phyloP scores from a whole-genome alignment of 2,888 invertebrate species.

The Cantharis flavilabris region DNA sequence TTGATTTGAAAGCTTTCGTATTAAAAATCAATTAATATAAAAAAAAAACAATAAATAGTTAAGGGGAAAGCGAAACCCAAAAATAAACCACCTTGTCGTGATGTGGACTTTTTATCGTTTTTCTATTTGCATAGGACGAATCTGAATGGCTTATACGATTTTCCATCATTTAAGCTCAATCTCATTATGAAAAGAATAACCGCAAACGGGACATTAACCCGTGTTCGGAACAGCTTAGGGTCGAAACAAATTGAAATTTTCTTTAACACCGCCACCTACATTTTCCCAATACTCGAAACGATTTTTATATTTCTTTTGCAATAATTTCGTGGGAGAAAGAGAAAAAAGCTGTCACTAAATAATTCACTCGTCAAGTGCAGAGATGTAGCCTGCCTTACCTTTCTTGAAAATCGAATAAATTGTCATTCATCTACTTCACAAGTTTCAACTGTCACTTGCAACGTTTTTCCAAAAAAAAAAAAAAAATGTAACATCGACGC shows the following conservation, averaged over 20 bases:
- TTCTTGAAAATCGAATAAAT: slow-evolving; percentile 5
- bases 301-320: not conserved
- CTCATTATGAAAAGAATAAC: not conserved
- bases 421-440: slow-evolving; percentile 3
- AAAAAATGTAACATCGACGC: not conserved
- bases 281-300: not conserved
- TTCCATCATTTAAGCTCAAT: not conserved
- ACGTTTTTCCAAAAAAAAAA: not conserved
- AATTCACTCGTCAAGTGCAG: slow-evolving; percentile 3
- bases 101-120: not conserved
- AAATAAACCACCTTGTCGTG: not conserved
- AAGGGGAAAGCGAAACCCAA: not conserved
- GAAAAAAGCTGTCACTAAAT: slow-evolving; percentile 4
- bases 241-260: not conserved
- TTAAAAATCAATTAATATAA: not conserved
- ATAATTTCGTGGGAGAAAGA: not conserved
- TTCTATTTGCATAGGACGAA: not conserved
- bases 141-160: not conserved
- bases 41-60: not conserved
- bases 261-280: not conserved
- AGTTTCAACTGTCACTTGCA: slow-evolving; percentile 1
- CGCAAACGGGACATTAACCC: not conserved
- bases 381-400: slow-evolving; percentile 5
- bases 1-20: slow-evolving; percentile 2
- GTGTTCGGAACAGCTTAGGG: not conserved